phyloP scores from a whole-genome alignment of 2,797 vertebrate genomes.

The Salarias fasciatus region DNA sequence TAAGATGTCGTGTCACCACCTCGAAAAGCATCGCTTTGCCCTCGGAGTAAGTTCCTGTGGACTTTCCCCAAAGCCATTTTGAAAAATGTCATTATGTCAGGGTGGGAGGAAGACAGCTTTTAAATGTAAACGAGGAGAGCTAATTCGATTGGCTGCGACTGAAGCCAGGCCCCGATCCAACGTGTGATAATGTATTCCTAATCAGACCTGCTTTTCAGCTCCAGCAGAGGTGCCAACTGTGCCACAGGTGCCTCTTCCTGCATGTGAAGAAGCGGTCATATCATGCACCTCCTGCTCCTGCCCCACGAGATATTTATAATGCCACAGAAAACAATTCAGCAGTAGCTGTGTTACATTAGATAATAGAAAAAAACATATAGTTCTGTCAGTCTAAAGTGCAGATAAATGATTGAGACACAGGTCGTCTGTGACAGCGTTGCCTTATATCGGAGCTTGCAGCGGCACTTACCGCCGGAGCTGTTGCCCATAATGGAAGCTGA shows the following conservation, averaged over 20 bases:
- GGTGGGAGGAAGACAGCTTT: conserved; percentile 11
- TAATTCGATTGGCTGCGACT: conserved; percentile 41
- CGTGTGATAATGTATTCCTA: conserved; percentile 36
- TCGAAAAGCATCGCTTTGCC: conserved; percentile 13
- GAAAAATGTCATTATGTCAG: conserved; percentile 32
- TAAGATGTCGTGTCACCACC: conserved; percentile 26
- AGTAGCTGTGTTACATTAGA: no score
- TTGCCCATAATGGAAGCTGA: conserved; percentile 27
- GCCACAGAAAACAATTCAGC: no score
- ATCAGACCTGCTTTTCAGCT: conserved; percentile 50
- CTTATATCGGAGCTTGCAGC: conserved; percentile 11
- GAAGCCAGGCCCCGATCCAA: conserved; percentile 33
- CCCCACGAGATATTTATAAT: conserved; percentile 4
- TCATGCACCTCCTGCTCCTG: conserved; percentile 11
- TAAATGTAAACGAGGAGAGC: conserved; percentile 34
- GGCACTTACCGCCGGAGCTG: conserved; percentile 73
- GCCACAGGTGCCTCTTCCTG: conserved; percentile 50
- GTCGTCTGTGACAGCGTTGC: conserved; percentile 1
- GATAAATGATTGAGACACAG: conserved; percentile 17
- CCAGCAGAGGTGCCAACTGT: conserved; percentile 32
- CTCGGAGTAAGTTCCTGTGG: conserved; percentile 24
- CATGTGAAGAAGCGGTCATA: conserved; percentile 19
- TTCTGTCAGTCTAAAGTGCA: not conserved
- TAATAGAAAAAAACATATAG: no score
- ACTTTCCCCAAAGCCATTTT: conserved; percentile 37